Evolutionary conservation across 2,113 vertebrate genomes (phyloP).

Genomic region (Silurus asotus): DNA sequence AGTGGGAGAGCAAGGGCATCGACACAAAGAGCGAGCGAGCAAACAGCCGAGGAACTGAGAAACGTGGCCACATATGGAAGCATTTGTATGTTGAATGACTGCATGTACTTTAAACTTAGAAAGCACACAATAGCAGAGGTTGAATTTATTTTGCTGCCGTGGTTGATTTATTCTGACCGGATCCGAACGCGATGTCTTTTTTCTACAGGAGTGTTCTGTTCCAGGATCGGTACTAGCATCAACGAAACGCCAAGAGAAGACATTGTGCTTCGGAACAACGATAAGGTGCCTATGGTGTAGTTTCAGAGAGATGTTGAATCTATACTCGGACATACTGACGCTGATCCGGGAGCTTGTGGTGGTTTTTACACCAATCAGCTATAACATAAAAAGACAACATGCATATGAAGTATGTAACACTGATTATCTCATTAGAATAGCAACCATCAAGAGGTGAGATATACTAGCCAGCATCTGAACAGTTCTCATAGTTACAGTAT

Average conservation of each 20-base stretch:
- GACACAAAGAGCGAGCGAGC: conserved; percentile 9
- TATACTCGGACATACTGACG: background rate
- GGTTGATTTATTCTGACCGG: background rate
- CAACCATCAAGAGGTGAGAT: no score
- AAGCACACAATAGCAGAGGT: background rate
- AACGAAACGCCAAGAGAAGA: background rate
- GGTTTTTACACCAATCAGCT: no score
- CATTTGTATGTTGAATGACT: conserved; percentile 4
- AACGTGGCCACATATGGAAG: conserved; percentile 4
- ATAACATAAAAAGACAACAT: no score
- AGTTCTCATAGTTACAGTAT: no score
- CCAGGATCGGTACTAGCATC: background rate
- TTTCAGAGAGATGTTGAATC: background rate
- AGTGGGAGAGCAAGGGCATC: conserved; percentile 7
- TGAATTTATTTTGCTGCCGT: background rate
- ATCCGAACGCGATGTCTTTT: background rate
- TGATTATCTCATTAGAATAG: no score
- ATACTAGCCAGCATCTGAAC: no score
- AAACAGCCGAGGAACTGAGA: background rate
- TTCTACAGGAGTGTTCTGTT: background rate
- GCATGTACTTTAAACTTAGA: background rate
- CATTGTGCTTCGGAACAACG: background rate
- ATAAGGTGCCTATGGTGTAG: background rate
- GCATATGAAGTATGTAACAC: no score
- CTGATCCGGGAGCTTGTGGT: background rate